Evolutionary conservation across 2,113 vertebrate genomes (phyloP), one percentile per base, ranked within the genome.

Genomic region (Acanthisitta chloris): DNA sequence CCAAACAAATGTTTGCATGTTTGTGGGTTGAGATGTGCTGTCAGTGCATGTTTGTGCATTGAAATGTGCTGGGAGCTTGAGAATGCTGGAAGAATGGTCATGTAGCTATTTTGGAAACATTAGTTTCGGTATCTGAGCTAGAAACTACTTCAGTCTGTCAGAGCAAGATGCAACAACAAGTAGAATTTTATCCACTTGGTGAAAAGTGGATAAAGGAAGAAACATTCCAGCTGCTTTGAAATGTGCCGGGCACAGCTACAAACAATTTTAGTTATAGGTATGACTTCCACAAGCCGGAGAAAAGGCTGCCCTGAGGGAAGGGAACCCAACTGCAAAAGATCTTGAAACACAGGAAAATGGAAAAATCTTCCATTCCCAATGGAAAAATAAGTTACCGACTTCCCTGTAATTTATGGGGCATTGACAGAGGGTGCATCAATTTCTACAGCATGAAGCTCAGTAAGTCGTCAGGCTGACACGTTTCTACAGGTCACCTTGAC

Each of bases 341-440:
- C 13, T 16, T 77, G 67, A 8, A 31, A 40, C 26, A 42, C 18
- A 48, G 16, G 16, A 54, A 83, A 64, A 33, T 21, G 10, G 34
- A 42, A 88, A 57, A 66, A 34, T 2, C 17, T 33, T 36, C 21
- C 5, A 6, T 67, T 67, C 59, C 36, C 33, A 36, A 51, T 42
- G 36, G 17, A 17, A 36, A 38, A 28, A 28, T 4, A 23, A 36
- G 11, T 67, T 13, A 51, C 11, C 21, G 17, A 24, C 18, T 55
- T 7, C 2, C 2, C 14, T 80, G 34, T 69, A 51, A 49, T 8
- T 64, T 28, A 4, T 0, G 4, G 20, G 42, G 1, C 9, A 14
- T 2, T 23, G 26, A 16, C 9, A 18, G 20, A 45, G 12, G 12
- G 4, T 28, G 2, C 21, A 36, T 76, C 12, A 21, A 9, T 38